Percentiles rank a stretch among this genome's conserved stretches.
Evolutionary conservation across 2,888 invertebrate species (phyloP).

Genomic region (Xestia xanthographa): DNA sequence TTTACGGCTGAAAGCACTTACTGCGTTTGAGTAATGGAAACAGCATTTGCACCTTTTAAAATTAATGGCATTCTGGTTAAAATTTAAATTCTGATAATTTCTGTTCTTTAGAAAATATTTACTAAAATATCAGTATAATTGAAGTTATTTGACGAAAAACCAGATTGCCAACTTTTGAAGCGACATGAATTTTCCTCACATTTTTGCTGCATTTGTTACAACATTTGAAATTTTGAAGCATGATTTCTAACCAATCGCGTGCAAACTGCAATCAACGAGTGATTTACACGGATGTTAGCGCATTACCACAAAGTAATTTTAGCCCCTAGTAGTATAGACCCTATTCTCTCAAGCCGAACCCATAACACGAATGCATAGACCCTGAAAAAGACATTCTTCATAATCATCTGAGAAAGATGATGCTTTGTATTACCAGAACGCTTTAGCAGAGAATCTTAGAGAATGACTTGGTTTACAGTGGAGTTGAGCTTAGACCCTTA

Average conservation of each 20-base stretch:
- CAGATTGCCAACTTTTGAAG: conserved; percentile 57
- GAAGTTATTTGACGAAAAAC: conserved; percentile 29
- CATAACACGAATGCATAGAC: conserved; percentile 83
- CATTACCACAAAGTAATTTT: conserved; percentile 69
- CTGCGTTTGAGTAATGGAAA: conserved; percentile 56
- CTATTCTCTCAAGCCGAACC: conserved; percentile 90
- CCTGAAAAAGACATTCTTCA: conserved; percentile 77
- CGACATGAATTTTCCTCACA: conserved; percentile 47
- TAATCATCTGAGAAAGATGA: conserved; percentile 82
- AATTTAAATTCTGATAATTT: not conserved
- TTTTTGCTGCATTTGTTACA: conserved; percentile 58
- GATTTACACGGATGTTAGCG: conserved; percentile 70
- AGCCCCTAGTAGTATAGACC: conserved; percentile 84
- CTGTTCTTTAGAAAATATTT: not conserved
- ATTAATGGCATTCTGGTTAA: conserved; percentile 62
- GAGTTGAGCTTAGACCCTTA: conserved; percentile 83
- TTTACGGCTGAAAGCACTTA: conserved; percentile 55
- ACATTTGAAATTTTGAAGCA: conserved; percentile 58
- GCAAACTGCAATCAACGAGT: conserved; percentile 65
- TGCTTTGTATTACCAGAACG: conserved; percentile 81
- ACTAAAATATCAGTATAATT: not conserved
- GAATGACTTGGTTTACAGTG: conserved; percentile 77
- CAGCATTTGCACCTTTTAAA: conserved; percentile 57
- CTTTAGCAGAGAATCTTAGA: conserved; percentile 79
- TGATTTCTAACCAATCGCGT: conserved; percentile 62